These are phyloP conservation scores for Saguinus midas DNA, from an alignment of 2,113 vertebrate genomes.

Conservation along the genomic window DNA sequence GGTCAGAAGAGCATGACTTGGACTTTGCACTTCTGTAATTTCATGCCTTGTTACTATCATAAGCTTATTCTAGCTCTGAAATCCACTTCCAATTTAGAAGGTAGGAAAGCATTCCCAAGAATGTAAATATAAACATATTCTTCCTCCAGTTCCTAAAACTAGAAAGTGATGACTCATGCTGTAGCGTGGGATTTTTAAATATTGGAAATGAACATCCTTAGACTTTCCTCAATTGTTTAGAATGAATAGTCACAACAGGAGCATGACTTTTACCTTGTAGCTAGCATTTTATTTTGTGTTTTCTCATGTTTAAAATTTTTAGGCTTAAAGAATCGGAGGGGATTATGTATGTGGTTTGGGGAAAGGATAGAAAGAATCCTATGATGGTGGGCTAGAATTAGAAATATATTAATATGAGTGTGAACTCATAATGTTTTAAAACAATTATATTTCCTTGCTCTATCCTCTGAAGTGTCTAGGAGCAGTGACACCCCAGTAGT, in stretches of 20 bases:
- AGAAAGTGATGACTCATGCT: conserved; percentile 33
- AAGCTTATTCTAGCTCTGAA: conserved; percentile 52
- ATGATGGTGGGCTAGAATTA: background rate
- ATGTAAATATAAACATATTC: conserved; percentile 7
- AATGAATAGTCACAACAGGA: background rate
- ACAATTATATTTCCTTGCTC: background rate
- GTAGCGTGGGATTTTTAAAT: background rate
- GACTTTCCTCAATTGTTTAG: background rate
- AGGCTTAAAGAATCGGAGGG: background rate
- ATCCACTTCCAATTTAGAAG: conserved; percentile 63
- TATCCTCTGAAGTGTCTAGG: background rate
- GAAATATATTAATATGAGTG: background rate
- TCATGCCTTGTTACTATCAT: conserved; percentile 64
- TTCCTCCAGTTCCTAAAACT: conserved; percentile 30
- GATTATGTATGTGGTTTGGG: background rate
- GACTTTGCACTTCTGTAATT: conserved; percentile 69
- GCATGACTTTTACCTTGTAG: background rate
- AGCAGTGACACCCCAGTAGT: background rate
- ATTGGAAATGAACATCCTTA: background rate
- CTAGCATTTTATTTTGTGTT: background rate
- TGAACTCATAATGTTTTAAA: background rate
- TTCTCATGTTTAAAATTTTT: background rate
- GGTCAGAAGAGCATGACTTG: conserved; percentile 33
- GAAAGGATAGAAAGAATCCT: background rate
- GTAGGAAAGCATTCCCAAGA: conserved; percentile 37